Base-by-base conservation (phyloP, 2,888 invertebrate genomes). In the Hermodice carunculata region DNA sequence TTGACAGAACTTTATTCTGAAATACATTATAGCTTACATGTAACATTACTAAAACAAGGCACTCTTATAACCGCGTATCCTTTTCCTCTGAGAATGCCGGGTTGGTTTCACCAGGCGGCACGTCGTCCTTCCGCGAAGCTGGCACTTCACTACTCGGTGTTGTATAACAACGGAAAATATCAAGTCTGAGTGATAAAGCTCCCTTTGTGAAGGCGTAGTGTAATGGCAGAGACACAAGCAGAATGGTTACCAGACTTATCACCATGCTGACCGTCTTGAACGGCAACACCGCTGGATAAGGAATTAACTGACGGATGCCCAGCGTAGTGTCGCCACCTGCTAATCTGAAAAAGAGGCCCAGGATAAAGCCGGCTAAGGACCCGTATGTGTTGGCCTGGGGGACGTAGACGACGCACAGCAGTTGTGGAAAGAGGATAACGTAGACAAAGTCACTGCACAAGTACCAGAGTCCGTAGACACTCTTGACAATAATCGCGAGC, bases 381-480 rank as follows among this genome's bases (percentile, higher is more conserved):
- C 98, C 98, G 86, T 98, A 98, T 8, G 97, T 97, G 88, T 98
- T 98, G 88, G 96, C 95, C 73, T 92, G 90, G 86, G 94, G 93
- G 88, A 96, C 94, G 88, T 98, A 97, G 22, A 98, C 96, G 77
- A 98, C 98, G 92, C 96, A 96, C 78, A 98, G 89, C 28, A 98
- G 91, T 42, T 65, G 65, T 0, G 98, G 98, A 87, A 98, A 99
- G 76, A 99, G 91, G 83, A 98, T 96, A 75, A 97, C 97, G 89
- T 98, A 99, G 73, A 98, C 97, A 85, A 99, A 89, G 88, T 98
- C 98, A 49, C 98, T 96, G 88, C 98, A 98, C 91, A 99, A 93
- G 69, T 95, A 96, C 97, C 97, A 98, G 62, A 98, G 89, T 14
- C 96, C 97, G 86, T 98, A 98, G 85, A 99, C 97, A 77, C 96